Conservation (phyloP, 2,888 invertebrate genomes). For the Heliconius sara region DNA sequence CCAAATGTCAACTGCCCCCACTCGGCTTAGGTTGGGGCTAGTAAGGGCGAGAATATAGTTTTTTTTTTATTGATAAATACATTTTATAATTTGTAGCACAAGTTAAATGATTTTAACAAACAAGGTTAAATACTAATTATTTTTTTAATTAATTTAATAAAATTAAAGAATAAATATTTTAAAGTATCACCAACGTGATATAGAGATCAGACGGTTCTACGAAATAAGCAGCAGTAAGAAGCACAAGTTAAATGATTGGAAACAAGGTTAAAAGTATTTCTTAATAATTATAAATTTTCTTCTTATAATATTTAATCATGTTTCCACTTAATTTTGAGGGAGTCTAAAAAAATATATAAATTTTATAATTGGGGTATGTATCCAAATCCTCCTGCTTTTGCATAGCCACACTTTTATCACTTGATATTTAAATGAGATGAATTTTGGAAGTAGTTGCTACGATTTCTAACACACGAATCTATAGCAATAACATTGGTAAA, state of each 20-base stretch:
- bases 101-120: no score
- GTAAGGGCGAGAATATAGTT: neutral
- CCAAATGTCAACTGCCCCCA: slow-evolving; percentile 32
- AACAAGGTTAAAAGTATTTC: neutral
- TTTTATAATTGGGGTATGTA: neutral
- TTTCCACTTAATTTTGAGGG: neutral
- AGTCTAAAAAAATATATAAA: neutral
- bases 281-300: neutral
- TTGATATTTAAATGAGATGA: slow-evolving; percentile 2
- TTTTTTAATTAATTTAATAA: neutral
- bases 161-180: neutral
- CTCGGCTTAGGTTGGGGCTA: slow-evolving; percentile 25
- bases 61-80: neutral
- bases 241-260: neutral
- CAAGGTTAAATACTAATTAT: no score
- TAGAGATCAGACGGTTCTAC: neutral
- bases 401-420: slow-evolving; percentile 12
- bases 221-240: neutral
- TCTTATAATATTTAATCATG: neutral
- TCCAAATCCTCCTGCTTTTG: neutral
- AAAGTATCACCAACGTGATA: neutral
- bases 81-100: neutral
- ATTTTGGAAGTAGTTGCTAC: slow-evolving; percentile 1
- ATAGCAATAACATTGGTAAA: neutral
- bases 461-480: neutral